Evolutionary conservation across 92 coral and sea anemone species (phyloP).

Genomic region (Desmophyllum pertusum): DNA sequence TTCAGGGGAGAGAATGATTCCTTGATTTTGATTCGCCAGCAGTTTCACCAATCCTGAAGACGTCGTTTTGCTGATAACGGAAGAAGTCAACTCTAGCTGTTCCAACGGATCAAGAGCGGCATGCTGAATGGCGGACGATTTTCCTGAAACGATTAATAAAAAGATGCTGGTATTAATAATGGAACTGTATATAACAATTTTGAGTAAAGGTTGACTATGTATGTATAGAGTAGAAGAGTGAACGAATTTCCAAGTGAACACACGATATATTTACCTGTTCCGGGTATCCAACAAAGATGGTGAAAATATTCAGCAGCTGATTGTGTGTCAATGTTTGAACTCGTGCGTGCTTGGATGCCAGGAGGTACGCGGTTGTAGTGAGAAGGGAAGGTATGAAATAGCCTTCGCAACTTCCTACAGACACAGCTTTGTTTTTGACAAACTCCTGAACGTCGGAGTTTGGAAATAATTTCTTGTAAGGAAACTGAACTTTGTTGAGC

Average conservation of each 20-base stretch:
- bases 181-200: background rate
- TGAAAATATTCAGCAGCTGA: constrained; percentile 46
- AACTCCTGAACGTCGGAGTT: constrained; percentile 21
- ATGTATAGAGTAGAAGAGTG: background rate
- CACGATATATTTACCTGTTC: constrained; percentile 43
- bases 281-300: constrained; percentile 61
- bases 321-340: constrained; percentile 41
- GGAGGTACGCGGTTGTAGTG: constrained; percentile 48
- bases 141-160: constrained; percentile 17
- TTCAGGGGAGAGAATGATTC: constrained; percentile 63
- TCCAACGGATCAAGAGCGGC: constrained; percentile 54
- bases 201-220: background rate
- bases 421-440: constrained; percentile 34
- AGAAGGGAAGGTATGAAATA: constrained; percentile 64
- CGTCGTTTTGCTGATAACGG: constrained; percentile 52
- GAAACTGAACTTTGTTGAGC: constrained; percentile 44
- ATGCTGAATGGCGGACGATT: constrained; percentile 48
- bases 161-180: background rate
- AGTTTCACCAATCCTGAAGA: constrained; percentile 61
- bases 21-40: constrained; percentile 46
- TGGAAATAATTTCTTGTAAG: constrained; percentile 35
- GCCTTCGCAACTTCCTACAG: constrained; percentile 59
- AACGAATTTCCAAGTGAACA: background rate
- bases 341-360: constrained; percentile 39
- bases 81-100: background rate